Evolutionary conservation across 2,888 invertebrate species (phyloP), one percentile per base, ranked within the genome.

Genomic region (Agrotis segetum): DNA sequence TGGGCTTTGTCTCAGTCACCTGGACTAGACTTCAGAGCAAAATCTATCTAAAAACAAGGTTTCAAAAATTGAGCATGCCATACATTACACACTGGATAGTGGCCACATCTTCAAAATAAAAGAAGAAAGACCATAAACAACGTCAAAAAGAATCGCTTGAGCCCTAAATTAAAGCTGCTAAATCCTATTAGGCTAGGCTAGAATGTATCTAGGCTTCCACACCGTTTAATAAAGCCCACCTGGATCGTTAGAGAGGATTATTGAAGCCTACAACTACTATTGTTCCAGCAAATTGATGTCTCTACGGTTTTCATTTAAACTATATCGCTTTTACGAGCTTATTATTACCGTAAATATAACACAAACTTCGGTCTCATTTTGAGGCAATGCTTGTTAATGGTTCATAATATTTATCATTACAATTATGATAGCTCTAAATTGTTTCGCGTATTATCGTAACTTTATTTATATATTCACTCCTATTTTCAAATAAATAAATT

Each of bases 271-370:
- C 29, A 44, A 64, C 49, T 61, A 40, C 46, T 50, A 46, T 61
- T 69, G 77, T 72, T 72, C 46, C 3, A 50, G 46, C 19, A 68
- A 70, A 79, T 52, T 70, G 62, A 66, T 70, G 66, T 16, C 62
- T 44, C 44, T n/a, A 40, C 44, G 64, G 67, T 68, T 83, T 83
- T 76, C 62, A 81, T 83, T 67, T 72, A 78, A 76, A 71, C 47
- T 70, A 59, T 47, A 53, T 58, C 29, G 47, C n/a, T 34, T 21
- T 50, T 50, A 7, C 1, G 9, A 11, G 24, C 4, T 59, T 34
- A 3, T 59, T 34, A 3, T 40, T 40, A 11, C 40, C 16, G 5
- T 24, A 24, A 53, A 17, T 29, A 53, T 21, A 17, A 4, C 21
- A 14, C 2, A n/a, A 16, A 24, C 14, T 29, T 21, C 29, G 7